phyloP scores from a whole-genome alignment of 2,113 vertebrate species.

The Grammomys dolichurus region DNA sequence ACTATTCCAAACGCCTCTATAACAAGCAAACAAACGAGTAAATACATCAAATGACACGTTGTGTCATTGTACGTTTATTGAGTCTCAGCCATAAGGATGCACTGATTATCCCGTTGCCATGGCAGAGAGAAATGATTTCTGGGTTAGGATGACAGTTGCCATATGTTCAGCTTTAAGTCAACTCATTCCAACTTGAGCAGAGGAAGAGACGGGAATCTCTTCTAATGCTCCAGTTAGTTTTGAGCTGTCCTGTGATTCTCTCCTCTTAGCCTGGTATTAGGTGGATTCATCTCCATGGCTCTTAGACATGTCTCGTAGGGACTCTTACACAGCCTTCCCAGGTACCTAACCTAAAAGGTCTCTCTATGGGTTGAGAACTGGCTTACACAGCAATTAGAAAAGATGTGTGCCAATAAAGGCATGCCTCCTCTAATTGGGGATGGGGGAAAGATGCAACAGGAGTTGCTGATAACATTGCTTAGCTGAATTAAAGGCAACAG shows the following conservation, averaged over 20 bases:
- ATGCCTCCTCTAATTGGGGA: not conserved
- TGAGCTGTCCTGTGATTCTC: not conserved
- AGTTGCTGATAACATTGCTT: not conserved
- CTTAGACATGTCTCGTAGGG: not conserved
- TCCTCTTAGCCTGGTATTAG: not conserved
- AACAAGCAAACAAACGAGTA: not conserved
- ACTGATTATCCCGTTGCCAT: slow-evolving; percentile 54
- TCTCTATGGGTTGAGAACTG: not conserved
- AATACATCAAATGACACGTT: not conserved
- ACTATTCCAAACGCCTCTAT: not conserved
- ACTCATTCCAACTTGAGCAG: slow-evolving; percentile 25
- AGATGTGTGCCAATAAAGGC: not conserved
- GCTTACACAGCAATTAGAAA: not conserved
- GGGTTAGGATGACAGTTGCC: slow-evolving; percentile 42
- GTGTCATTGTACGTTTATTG: not conserved
- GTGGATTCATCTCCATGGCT: not conserved
- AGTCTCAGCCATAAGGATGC: not conserved
- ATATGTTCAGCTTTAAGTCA: slow-evolving; percentile 68
- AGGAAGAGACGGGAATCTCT: not conserved
- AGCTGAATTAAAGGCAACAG: not conserved
- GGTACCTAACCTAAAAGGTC: not conserved
- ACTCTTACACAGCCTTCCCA: not conserved
- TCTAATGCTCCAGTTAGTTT: not conserved
- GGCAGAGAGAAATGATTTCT: slow-evolving; percentile 56
- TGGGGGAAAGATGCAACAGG: too few relatives aligned